Conservation (phyloP, 2,888 invertebrate genomes). For the Xestia rhomboidea region DNA sequence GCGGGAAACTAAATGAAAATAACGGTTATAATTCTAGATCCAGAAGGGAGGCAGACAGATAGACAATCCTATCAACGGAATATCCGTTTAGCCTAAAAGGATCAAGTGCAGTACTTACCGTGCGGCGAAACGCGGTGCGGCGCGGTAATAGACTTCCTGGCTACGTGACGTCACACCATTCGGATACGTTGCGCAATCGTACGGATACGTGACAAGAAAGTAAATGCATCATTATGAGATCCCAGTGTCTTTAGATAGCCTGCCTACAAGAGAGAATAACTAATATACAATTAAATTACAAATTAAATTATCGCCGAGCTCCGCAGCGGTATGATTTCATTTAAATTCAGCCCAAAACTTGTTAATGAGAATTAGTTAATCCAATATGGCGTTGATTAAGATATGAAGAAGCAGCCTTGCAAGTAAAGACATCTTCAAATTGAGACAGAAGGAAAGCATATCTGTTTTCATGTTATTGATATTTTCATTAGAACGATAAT, state of each 20-base stretch:
- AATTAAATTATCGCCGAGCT: slow-evolving; percentile 44
- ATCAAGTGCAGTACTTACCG: slow-evolving; percentile 77
- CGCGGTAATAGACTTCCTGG: slow-evolving; percentile 79
- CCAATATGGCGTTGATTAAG: slow-evolving; percentile 42
- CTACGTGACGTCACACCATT: slow-evolving; percentile 76
- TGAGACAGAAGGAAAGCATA: slow-evolving; percentile 2
- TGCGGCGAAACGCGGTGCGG: slow-evolving; percentile 52
- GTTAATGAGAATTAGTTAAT: slow-evolving; percentile 51
- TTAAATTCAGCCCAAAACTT: slow-evolving; percentile 48
- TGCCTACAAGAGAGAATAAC: slow-evolving; percentile 48
- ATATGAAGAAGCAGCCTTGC: slow-evolving; percentile 28
- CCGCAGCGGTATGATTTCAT: slow-evolving; percentile 47
- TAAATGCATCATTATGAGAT: slow-evolving; percentile 60
- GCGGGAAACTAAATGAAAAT: slow-evolving; percentile 31
- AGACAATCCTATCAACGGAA: slow-evolving; percentile 80
- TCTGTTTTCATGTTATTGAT: slow-evolving; percentile 3
- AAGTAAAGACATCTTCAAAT: slow-evolving; percentile 21
- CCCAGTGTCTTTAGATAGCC: slow-evolving; percentile 44
- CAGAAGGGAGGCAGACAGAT: slow-evolving; percentile 74
- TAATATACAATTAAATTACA: slow-evolving; percentile 55
- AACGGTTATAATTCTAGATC: slow-evolving; percentile 49
- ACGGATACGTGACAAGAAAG: slow-evolving; percentile 68
- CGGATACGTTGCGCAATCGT: slow-evolving; percentile 66
- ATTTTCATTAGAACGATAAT: slow-evolving; percentile 22
- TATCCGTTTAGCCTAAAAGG: slow-evolving; percentile 86